Conservation (phyloP, 2,888 invertebrate species). For the Fragum fragum region DNA sequence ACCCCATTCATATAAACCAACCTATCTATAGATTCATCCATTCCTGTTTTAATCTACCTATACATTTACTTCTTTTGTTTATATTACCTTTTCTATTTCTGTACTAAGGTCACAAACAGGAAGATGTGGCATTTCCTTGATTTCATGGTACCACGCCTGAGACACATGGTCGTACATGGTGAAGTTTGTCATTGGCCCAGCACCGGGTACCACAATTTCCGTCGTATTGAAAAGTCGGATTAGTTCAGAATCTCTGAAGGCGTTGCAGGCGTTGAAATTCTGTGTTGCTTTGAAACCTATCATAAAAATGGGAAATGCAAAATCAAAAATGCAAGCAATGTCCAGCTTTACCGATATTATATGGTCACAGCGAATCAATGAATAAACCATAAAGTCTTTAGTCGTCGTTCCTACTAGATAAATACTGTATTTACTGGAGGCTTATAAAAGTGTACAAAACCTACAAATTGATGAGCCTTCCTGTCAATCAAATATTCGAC, state of each 20-base stretch:
- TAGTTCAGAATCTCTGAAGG: constrained; percentile 70
- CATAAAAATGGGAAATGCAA: constrained; percentile 6
- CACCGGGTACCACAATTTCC: constrained; percentile 39
- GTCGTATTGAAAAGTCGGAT: constrained; percentile 60
- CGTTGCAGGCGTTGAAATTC: constrained; percentile 94
- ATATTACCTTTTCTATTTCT: constrained; percentile 66
- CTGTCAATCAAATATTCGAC: too few species aligned
- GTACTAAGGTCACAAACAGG: constrained; percentile 56
- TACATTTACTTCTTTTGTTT: neutral
- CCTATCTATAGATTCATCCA: too few species aligned
- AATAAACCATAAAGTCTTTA: too few species aligned
- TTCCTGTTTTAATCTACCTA: too few species aligned
- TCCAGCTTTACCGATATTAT: too few species aligned
- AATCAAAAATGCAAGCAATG: too few species aligned
- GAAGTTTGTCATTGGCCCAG: constrained; percentile 56
- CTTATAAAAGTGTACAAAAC: too few species aligned
- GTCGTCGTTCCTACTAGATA: too few species aligned
- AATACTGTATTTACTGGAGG: too few species aligned
- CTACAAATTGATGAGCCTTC: too few species aligned
- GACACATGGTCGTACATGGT: constrained; percentile 41
- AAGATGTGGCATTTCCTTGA: constrained; percentile 55
- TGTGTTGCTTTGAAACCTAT: constrained; percentile 94
- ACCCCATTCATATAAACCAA: too few species aligned
- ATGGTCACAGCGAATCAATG: too few species aligned
- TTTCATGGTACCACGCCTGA: constrained; percentile 25